phyloP scores from a whole-genome alignment of 2,888 invertebrate species.

The Gari tellinella region DNA sequence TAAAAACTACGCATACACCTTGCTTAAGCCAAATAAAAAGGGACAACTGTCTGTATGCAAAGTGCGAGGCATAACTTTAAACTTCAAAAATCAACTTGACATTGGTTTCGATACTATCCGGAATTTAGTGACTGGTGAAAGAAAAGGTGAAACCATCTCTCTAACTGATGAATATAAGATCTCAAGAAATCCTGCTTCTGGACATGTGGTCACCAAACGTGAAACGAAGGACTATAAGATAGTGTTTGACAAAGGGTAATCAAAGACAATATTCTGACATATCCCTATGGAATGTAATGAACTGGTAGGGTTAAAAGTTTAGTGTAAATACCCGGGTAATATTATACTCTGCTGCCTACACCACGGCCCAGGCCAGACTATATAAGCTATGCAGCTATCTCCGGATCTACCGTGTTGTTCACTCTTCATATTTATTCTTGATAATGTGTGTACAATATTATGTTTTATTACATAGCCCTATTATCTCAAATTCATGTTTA shows the following conservation, averaged over 20 bases:
- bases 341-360: no score
- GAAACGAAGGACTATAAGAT: conserved; percentile 28
- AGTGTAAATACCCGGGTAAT: no score
- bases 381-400: no score
- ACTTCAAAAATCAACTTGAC: conserved; percentile 28
- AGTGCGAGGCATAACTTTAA: conserved; percentile 35
- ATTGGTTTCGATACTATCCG: conserved; percentile 29
- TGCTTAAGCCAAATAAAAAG: conserved; percentile 16
- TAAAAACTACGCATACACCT: conserved; percentile 27
- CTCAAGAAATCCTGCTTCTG: conserved; percentile 7
- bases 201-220: conserved; percentile 11
- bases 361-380: no score
- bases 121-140: conserved; percentile 47
- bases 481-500: no score
- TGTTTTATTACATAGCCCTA: no score
- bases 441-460: no score
- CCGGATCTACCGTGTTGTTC: no score
- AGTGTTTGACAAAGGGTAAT: conserved; percentile 33
- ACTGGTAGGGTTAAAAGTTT: no score
- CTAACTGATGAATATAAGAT: conserved; percentile 27
- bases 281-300: neutral
- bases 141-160: neutral
- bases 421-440: no score
- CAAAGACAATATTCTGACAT: neutral
- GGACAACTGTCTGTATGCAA: conserved; percentile 20